Evolutionary conservation across 2,888 invertebrate species (phyloP), one percentile per base, ranked within the genome.

Genomic region (Pheosia tremula): DNA sequence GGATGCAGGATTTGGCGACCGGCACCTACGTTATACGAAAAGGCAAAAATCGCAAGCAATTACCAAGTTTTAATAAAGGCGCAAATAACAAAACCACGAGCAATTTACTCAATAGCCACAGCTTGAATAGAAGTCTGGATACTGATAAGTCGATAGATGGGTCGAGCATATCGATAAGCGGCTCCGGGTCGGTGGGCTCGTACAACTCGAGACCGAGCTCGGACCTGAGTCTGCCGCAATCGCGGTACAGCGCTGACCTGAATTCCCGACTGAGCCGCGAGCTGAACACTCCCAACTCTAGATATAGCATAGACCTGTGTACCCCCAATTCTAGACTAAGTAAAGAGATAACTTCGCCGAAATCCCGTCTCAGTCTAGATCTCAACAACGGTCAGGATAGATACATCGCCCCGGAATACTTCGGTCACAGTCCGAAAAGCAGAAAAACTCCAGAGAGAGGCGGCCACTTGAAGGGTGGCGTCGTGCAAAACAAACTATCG

Each of bases 1-100:
- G 90, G 49, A 69, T 75, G 43, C 88, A 88, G 67, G 92, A 91
- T 67, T 74, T 89, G 53, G 86, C 89, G 4, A 88, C 95, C 67
- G 97, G 97, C 43, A 97, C 97, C n/a, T 97, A 97, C 81, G 96
- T 97, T 50, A 96, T 97, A 66, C 94, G 97, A 55, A 95, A 96
- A 68, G 96, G 97, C 57, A 95, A 96, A 79, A 96, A 96, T 72
- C 91, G 96, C 57, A 96, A 96, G 82, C 94, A 95, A 59, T 85
- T 97, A 72, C 95, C 95, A 4, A 95, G 94, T 69, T 91, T 95
- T 75, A 89, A 89, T 70, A 94, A 94, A 78, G 94, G 94, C 58
- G 86, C 94, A 11, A 86, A 87, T 38, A 95, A 93, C 71, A 94
- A 93, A 79, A 81, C 86, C 61, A 71, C 86, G 3, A 85, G 76